Base-by-base conservation (phyloP, 1,140 invertebrate species). In the Idris sp. region DNA sequence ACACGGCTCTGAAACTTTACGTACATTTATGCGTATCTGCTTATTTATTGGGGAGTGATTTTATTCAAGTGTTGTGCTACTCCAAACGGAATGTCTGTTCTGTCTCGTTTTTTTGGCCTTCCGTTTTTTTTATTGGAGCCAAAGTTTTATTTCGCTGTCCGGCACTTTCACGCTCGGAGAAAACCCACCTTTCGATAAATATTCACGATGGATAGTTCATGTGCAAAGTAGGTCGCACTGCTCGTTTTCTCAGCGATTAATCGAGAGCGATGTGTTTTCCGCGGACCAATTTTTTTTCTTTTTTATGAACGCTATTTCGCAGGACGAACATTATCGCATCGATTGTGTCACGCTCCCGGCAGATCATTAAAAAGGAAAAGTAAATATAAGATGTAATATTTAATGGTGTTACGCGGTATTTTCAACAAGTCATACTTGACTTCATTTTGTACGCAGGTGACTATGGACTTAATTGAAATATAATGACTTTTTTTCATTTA, bases 151-250 rank as follows among this genome's bases (percentile, higher is more conserved):
- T 56, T 65, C 46, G 67, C 61, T 73, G 64, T 15, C 43, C 67
- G 65, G 61, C 71, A 80, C 82, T 85, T 85, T 83, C 81, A 80
- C 83, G 67, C 56, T 62, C 40, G 75, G 78, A 76, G 80, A 83
- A 83, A 84, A 84, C 77, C 76, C 72, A 79, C 76, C 77, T 81
- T 81, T 81, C 81, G 74, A 83, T 83, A 84, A 83, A 81, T 83
- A 84, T 83, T 84, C 83, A 81, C 78, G 77, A 74, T 76, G 79
- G 74, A 81, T 83, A 81, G 76, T 80, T 79, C 36, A 74, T 75
- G 54, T 51, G 62, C 65, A 51, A 84, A 85, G 81, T 83, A 78
- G 82, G 79, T 75, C 81, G 73, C 43, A 49, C 49, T 75, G 68
- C 51, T 75, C 69, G 78, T 76, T 77, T 81, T 77, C 75, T 74